phyloP scores from a whole-genome alignment of 2,797 vertebrate genomes.

The Rhinophrynus dorsalis region DNA sequence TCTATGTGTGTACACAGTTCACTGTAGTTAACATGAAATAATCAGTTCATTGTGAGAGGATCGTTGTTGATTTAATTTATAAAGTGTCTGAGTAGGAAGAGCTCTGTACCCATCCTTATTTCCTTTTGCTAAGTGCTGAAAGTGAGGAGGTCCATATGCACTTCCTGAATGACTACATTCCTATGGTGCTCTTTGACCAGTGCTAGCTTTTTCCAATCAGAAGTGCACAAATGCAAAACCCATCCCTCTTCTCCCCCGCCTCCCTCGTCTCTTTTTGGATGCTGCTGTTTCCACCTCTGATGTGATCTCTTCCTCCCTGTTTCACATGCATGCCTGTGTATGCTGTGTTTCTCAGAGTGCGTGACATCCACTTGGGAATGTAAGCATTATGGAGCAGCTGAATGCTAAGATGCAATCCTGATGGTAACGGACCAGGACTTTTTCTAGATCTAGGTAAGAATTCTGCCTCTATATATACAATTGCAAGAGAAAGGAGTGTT shows the following conservation, averaged over 20 bases:
- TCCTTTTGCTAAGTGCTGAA: constrained; percentile 21
- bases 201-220: constrained; percentile 24
- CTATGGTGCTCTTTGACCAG: constrained; percentile 34
- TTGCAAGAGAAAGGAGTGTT: too few species aligned
- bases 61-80: too few species aligned
- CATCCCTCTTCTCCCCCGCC: constrained; percentile 34
- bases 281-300: constrained; percentile 18
- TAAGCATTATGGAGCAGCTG: background rate
- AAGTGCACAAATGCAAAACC: background rate
- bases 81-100: background rate
- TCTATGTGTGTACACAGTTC: too few species aligned
- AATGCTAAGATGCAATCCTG: background rate
- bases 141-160: constrained; percentile 24
- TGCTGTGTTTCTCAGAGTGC: background rate
- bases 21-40: too few species aligned
- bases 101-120: background rate
- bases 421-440: background rate
- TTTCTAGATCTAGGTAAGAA: constrained; percentile 11
- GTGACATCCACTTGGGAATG: background rate
- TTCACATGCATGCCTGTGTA: background rate
- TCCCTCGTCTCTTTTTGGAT: constrained; percentile 13
- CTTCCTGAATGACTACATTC: constrained; percentile 49
- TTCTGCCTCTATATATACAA: background rate
- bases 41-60: too few species aligned
- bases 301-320: background rate